These are phyloP conservation scores for Cepaea hortensis DNA, from an alignment of 2,888 invertebrate genomes.

Conservation along the genomic window DNA sequence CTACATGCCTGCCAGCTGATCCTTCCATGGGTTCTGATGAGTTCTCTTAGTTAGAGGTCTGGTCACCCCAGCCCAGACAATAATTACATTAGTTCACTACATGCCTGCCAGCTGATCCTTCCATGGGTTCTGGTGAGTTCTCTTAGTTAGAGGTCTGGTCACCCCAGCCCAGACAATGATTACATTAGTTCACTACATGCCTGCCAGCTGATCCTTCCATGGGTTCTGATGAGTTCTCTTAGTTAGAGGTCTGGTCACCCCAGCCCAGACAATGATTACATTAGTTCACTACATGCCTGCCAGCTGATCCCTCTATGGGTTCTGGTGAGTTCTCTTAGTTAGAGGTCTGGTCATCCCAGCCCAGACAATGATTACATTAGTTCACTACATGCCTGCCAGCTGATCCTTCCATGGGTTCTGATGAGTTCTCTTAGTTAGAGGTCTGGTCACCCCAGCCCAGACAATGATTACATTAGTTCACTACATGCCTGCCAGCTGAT, in stretches of 20 bases:
- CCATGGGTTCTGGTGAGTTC: not conserved
- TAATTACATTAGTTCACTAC: too few species aligned
- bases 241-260: not conserved
- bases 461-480: too few species aligned
- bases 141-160: not conserved
- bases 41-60: too few species aligned
- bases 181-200: too few species aligned
- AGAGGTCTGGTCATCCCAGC: not conserved
- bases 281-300: too few species aligned
- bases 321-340: not conserved
- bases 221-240: not conserved
- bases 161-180: not conserved
- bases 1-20: too few species aligned
- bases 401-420: not conserved
- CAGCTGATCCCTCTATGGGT: not conserved
- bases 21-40: conserved; percentile 26
- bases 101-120: not conserved
- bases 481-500: not conserved
- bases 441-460: not conserved
- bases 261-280: not conserved
- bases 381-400: not conserved
- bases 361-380: too few species aligned
- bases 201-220: not conserved
- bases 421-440: not conserved
- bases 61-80: not conserved